Base-by-base conservation (phyloP, 2,113 vertebrate species). In the Ancistrus triradiatus region DNA sequence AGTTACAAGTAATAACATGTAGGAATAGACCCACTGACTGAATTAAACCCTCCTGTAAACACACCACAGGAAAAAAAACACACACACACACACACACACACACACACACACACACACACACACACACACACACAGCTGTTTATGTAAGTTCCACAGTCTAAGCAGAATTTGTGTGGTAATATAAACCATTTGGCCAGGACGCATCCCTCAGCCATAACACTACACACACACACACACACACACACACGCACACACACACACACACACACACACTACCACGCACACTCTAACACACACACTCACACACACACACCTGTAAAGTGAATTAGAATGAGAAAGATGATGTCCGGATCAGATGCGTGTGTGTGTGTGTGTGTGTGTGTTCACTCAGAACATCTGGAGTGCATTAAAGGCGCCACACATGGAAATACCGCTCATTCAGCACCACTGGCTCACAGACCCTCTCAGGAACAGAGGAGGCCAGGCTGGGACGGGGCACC, bases 321-420 rank as follows among this genome's bases (percentile, higher is more conserved):
- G 7, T 44, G 10, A 44, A 59, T 28, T 46, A 27, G 40, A 60
- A n/a, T 50, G 33, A 62, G 22, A 17, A 50, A 17, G 33, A 38
- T 38, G 31, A 24, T 1, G 6, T 1, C 37, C 2, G 24, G 55
- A 58, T 58, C 9, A 28, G 6, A 31, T 55, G 31, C 17, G 37
- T 15, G 37, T 24, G 2, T 15, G 33, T 15, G 55, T n/a, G 25
- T 19, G 10, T 59, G 55, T 3, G 38, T 43, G 37, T 43, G 38
- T 58, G 55, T 85, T 82, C 69, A 85, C 62, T 52, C 57, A 79
- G 43, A 51, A 82, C 86, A 89, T 89, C 87, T 88, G 83, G 85
- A 88, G 82, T 85, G 70, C 74, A 87, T 89, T 86, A 90, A 64
- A 59, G 80, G 25, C 27, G 42, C 57, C 44, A 33, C 57, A 46